Percentiles rank a stretch among this genome's conserved stretches.
These are phyloP conservation scores for Notolepis coatsorum DNA, from an alignment of 2,797 vertebrate genomes.

Conservation along the genomic window DNA sequence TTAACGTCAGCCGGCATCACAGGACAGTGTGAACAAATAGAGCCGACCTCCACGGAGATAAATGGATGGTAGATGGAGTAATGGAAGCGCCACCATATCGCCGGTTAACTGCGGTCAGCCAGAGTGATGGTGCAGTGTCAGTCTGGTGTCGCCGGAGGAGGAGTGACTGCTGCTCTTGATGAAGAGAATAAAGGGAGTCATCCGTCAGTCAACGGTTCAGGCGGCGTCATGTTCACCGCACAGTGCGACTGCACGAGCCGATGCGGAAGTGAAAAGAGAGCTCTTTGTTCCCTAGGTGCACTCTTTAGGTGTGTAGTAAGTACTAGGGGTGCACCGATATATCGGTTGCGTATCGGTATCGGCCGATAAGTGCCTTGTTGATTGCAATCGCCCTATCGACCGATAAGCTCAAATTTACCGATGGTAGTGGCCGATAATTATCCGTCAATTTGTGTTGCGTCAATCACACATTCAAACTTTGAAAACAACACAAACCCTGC, in stretches of 20 bases:
- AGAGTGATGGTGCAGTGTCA: slow-evolving; percentile 14
- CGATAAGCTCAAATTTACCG: no score
- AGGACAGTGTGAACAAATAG: slow-evolving; percentile 19
- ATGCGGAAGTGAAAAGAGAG: background rate
- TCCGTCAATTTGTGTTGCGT: no score
- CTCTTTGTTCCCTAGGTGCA: slow-evolving; percentile 6
- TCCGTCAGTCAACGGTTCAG: slow-evolving; percentile 55
- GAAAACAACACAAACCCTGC: no score
- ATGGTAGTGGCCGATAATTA: no score
- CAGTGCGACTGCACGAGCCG: background rate
- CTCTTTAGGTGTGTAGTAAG: no score
- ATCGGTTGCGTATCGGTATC: no score
- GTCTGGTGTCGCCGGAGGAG: slow-evolving; percentile 26
- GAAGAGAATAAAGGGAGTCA: slow-evolving; percentile 45
- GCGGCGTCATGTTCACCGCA: slow-evolving; percentile 34
- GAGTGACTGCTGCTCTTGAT: slow-evolving; percentile 40
- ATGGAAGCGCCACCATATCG: slow-evolving; percentile 5
- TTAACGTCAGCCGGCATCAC: slow-evolving; percentile 1
- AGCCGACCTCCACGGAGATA: slow-evolving; percentile 4
- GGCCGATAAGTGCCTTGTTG: no score
- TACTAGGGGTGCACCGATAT: no score
- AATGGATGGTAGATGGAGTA: no score
- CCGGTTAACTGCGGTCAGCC: slow-evolving; percentile 4
- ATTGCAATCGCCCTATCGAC: no score
- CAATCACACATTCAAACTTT: no score